Percentiles rank a stretch among this genome's conserved stretches.
These are phyloP conservation scores for Cheilosia grossa DNA, from an alignment of 2,888 invertebrate genomes.

Conservation along the genomic window DNA sequence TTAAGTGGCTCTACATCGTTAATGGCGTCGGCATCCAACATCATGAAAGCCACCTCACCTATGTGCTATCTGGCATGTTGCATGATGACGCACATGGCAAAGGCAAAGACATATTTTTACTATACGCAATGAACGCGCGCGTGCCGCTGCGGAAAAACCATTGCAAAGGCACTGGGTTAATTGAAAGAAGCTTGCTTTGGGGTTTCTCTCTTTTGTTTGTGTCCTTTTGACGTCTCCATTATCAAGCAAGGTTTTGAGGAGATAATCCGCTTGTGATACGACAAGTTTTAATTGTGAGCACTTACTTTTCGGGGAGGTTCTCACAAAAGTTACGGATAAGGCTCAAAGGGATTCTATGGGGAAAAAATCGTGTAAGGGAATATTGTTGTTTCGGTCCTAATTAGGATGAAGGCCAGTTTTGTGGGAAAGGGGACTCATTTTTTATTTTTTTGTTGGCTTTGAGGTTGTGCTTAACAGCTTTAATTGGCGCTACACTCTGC, in stretches of 20 bases:
- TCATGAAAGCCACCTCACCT: constrained; percentile 7
- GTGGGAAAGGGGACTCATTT: too few species aligned
- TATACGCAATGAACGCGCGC: constrained; percentile 58
- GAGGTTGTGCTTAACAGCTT: too few species aligned
- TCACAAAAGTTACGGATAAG: neutral
- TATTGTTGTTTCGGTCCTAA: constrained; percentile 23
- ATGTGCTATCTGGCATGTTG: constrained; percentile 11
- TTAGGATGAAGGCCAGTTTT: neutral
- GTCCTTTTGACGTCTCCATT: constrained; percentile 2
- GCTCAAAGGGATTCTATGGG: constrained; percentile 6
- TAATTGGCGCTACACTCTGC: too few species aligned
- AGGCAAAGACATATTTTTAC: constrained; percentile 16
- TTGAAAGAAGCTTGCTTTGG: constrained; percentile 53
- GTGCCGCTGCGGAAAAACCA: constrained; percentile 53
- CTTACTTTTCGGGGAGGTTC: constrained; percentile 31
- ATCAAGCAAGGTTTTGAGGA: constrained; percentile 48
- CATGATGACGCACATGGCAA: constrained; percentile 18
- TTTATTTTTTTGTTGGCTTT: too few species aligned
- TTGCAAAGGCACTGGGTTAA: constrained; percentile 58
- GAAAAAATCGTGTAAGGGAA: neutral
- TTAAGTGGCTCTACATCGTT: constrained; percentile 53
- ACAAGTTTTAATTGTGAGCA: constrained; percentile 56
- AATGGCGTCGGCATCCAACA: constrained; percentile 41
- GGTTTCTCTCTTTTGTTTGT: neutral
- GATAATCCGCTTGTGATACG: constrained; percentile 63